phyloP scores from a whole-genome alignment of 2,797 vertebrate genomes.

The Halcyon chelicuti region DNA sequence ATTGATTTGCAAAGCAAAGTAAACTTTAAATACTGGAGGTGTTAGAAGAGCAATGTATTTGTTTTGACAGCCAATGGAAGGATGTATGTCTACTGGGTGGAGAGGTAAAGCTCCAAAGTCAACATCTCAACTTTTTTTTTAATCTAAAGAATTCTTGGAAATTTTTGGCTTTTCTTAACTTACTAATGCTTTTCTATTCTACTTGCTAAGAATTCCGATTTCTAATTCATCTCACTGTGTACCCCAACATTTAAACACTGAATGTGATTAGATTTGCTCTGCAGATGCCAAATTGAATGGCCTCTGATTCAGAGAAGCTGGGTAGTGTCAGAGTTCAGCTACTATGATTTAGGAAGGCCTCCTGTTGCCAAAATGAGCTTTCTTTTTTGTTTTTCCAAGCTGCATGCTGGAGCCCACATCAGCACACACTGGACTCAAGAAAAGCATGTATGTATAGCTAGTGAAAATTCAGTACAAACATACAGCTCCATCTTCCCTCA shows the following conservation, averaged over 20 bases:
- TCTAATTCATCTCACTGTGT: slow-evolving; percentile 12
- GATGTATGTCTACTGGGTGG: not conserved
- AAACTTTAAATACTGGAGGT: not conserved
- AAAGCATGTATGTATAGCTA: not conserved
- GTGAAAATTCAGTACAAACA: not conserved
- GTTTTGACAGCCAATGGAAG: not conserved
- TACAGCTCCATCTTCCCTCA: not conserved
- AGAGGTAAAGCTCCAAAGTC: slow-evolving; percentile 4
- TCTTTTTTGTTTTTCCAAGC: slow-evolving; percentile 11
- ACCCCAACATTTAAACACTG: slow-evolving; percentile 6
- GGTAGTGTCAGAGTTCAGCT: slow-evolving; percentile 63
- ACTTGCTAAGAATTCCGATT: slow-evolving; percentile 16
- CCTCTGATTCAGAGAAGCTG: slow-evolving; percentile 57
- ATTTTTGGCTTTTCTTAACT: not conserved
- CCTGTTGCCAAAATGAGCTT: slow-evolving; percentile 53
- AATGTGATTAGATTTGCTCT: slow-evolving; percentile 51
- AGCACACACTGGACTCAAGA: not conserved
- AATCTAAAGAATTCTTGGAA: not conserved
- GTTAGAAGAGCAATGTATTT: not conserved
- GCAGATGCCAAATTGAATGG: slow-evolving; percentile 48
- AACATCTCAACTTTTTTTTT: not conserved
- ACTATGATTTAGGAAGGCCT: slow-evolving; percentile 54
- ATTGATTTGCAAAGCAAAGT: not conserved
- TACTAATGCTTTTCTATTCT: not conserved
- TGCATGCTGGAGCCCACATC: slow-evolving; percentile 21